Percentiles rank a stretch among this genome's conserved stretches.
phyloP scores from a whole-genome alignment of 1,140 invertebrate species.

The Antheraea mylitta region DNA sequence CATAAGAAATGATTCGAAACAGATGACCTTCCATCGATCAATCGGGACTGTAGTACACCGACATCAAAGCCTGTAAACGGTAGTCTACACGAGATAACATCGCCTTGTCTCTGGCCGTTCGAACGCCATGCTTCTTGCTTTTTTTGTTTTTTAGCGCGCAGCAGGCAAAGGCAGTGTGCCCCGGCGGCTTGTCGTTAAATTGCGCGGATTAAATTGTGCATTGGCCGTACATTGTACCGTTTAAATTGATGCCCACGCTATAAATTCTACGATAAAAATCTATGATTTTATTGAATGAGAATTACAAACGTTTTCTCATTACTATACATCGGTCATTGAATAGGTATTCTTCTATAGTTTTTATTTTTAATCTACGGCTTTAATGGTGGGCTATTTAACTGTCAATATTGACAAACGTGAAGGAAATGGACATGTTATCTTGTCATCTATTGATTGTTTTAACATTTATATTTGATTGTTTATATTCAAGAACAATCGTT shows the following conservation, averaged over 20 bases:
- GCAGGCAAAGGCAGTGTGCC: conserved; percentile 15
- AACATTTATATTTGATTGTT: conserved; percentile 1
- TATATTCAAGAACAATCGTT: background rate
- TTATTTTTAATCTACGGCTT: background rate
- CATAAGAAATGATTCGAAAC: background rate
- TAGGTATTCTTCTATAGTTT: background rate
- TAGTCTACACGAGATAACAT: conserved; percentile 32
- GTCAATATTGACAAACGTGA: background rate
- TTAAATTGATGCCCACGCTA: conserved; percentile 10
- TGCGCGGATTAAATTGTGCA: conserved; percentile 24
- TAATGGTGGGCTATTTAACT: conserved; percentile 2
- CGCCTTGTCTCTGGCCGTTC: conserved; percentile 25
- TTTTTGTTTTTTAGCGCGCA: conserved; percentile 21
- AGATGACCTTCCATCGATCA: conserved; percentile 13
- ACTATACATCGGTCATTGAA: background rate
- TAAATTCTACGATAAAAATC: conserved; percentile 8
- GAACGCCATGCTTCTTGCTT: conserved; percentile 22
- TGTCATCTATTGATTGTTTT: conserved; percentile 4
- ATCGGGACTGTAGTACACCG: conserved; percentile 10
- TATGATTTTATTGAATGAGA: conserved; percentile 3
- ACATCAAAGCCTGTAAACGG: conserved; percentile 33
- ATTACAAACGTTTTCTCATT: conserved; percentile 3
- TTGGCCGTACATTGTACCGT: conserved; percentile 17
- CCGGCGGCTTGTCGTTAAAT: conserved; percentile 23
- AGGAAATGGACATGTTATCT: background rate